phyloP scores from a whole-genome alignment of 2,888 invertebrate species.

The Catocala fraxini region DNA sequence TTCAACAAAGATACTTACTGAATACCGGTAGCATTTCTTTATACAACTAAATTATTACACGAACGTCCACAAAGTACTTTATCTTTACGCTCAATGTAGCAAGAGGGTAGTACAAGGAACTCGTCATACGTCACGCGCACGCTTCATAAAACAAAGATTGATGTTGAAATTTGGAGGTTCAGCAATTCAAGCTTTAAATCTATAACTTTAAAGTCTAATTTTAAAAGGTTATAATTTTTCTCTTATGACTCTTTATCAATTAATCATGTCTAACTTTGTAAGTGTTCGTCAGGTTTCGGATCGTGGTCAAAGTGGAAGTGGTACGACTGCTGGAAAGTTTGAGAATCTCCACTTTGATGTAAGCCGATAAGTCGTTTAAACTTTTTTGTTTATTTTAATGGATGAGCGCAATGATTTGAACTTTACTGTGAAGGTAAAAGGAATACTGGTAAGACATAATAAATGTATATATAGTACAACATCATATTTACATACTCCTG shows the following conservation, averaged over 20 bases:
- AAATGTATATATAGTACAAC: too few species aligned
- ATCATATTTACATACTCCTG: too few species aligned
- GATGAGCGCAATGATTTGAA: neutral
- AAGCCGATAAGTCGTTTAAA: conserved; percentile 15
- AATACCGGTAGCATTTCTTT: conserved; percentile 2
- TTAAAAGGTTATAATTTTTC: too few species aligned
- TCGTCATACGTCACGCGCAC: conserved; percentile 28
- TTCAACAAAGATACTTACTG: conserved; percentile 9
- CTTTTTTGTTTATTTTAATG: conserved; percentile 1
- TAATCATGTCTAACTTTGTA: conserved; percentile 15
- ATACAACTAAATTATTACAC: conserved; percentile 4
- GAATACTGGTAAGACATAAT: neutral
- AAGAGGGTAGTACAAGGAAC: conserved; percentile 13
- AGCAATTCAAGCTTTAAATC: too few species aligned
- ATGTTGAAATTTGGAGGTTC: too few species aligned
- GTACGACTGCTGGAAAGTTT: conserved; percentile 23
- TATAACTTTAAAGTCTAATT: too few species aligned
- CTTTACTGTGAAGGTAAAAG: neutral
- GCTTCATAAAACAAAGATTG: too few species aligned
- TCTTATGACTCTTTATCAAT: too few species aligned
- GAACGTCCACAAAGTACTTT: conserved; percentile 17
- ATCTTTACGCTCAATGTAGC: conserved; percentile 23
- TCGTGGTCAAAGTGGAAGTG: conserved; percentile 12
- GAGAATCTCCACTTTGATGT: conserved; percentile 22
- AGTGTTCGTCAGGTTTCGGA: conserved; percentile 20